These are phyloP conservation scores for Tauraco hartlaubi DNA, from an alignment of 2,797 vertebrate genomes.

Conservation along the genomic window DNA sequence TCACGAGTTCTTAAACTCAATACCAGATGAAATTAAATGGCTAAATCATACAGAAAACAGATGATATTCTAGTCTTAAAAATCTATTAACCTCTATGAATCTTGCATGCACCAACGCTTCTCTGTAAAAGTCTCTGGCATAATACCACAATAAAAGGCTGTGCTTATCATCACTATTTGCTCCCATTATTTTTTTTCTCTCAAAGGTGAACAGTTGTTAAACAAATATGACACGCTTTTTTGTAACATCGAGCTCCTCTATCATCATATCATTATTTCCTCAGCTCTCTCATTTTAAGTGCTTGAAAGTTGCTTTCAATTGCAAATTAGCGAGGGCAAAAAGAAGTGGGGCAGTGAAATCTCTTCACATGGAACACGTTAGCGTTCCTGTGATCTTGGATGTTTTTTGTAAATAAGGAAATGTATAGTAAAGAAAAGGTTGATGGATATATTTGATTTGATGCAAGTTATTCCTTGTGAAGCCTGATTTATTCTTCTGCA, in stretches of 20 bases:
- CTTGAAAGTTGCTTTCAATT: neutral
- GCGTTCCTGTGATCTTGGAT: neutral
- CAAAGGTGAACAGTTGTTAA: neutral
- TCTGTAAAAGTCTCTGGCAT: neutral
- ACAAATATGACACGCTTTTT: neutral
- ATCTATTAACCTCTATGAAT: conserved; percentile 22
- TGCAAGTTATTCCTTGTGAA: neutral
- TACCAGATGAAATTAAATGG: neutral
- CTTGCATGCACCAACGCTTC: neutral
- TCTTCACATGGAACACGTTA: fast-evolving
- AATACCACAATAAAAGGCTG: neutral
- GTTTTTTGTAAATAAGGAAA: neutral
- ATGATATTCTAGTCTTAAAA: neutral
- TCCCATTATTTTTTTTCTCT: neutral
- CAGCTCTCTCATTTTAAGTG: neutral
- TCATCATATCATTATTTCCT: neutral
- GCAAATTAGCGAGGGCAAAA: neutral
- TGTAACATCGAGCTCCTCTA: neutral
- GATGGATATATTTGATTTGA: neutral
- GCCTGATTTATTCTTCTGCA: conserved; percentile 1
- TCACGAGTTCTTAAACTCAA: neutral
- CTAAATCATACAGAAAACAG: neutral
- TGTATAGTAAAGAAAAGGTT: neutral
- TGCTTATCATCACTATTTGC: neutral
- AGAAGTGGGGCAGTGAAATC: neutral